phyloP scores from a whole-genome alignment of 2,113 vertebrate genomes.

The Eleginops maclovinus region DNA sequence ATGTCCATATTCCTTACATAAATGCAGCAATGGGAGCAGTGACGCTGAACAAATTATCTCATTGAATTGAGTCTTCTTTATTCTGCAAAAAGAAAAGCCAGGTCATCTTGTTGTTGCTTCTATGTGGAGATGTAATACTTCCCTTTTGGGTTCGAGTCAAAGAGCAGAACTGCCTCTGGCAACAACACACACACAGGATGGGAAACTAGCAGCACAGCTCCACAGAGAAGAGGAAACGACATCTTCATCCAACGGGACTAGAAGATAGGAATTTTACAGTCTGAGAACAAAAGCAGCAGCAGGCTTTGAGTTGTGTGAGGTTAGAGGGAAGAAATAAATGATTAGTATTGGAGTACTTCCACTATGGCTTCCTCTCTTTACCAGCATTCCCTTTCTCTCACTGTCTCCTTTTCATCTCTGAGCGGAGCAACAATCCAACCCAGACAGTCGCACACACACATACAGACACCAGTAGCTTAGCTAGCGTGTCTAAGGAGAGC shows the following conservation, averaged over 20 bases:
- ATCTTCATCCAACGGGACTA: slow-evolving; percentile 38
- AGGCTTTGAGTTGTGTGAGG: slow-evolving; percentile 17
- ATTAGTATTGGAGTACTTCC: slow-evolving; percentile 9
- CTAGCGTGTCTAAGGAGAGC: slow-evolving; percentile 38
- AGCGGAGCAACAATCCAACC: background rate
- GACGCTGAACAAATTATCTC: slow-evolving; percentile 69
- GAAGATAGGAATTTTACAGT: slow-evolving; percentile 52
- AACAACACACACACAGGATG: slow-evolving; percentile 48
- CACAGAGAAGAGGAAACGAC: slow-evolving; percentile 39
- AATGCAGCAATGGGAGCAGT: slow-evolving; percentile 57
- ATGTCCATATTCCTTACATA: slow-evolving; percentile 26
- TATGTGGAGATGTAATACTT: slow-evolving; percentile 75
- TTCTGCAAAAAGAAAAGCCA: slow-evolving; percentile 38
- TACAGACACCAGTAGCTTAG: slow-evolving; percentile 35
- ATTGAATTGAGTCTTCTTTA: slow-evolving; percentile 52
- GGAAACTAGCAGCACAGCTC: slow-evolving; percentile 39
- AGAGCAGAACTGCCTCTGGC: slow-evolving; percentile 68
- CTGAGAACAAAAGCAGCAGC: slow-evolving; percentile 22
- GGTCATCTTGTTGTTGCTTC: slow-evolving; percentile 55
- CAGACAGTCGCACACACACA: slow-evolving; percentile 26
- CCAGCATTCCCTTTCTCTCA: background rate
- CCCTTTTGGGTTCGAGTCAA: slow-evolving; percentile 67
- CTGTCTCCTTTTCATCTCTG: slow-evolving; percentile 6
- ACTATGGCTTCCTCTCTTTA: background rate
- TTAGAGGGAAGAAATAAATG: slow-evolving; percentile 7